Conservation (phyloP, 1,140 invertebrate species). For the Cylas formicarius region DNA sequence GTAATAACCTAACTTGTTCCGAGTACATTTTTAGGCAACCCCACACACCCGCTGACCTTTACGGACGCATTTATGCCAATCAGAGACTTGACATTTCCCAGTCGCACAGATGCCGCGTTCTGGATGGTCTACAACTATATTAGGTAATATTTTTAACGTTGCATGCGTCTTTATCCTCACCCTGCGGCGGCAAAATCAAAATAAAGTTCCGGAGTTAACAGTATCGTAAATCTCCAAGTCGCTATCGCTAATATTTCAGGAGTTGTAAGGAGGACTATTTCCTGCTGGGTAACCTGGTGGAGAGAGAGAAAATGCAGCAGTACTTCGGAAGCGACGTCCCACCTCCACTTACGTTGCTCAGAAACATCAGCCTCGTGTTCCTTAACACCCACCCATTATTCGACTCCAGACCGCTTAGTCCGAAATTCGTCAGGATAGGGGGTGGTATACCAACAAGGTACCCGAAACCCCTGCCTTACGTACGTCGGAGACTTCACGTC, state of each 20-base stretch:
- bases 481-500: slow-evolving; percentile 7
- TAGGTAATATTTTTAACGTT: slow-evolving; percentile 1
- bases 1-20: too few relatives aligned
- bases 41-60: slow-evolving; percentile 3
- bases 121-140: not conserved
- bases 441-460: slow-evolving; percentile 44
- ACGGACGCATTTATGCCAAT: slow-evolving; percentile 9
- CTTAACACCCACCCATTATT: slow-evolving; percentile 44
- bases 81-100: not conserved
- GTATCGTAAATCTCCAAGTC: too few relatives aligned
- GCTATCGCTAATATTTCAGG: too few relatives aligned
- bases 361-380: slow-evolving; percentile 47
- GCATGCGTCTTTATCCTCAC: too few relatives aligned
- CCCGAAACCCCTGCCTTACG: slow-evolving; percentile 38
- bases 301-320: slow-evolving; percentile 35
- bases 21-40: too few relatives aligned
- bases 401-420: slow-evolving; percentile 41
- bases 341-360: slow-evolving; percentile 41
- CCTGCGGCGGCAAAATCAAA: too few relatives aligned
- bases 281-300: slow-evolving; percentile 19
- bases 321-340: slow-evolving; percentile 42
- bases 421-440: slow-evolving; percentile 43
- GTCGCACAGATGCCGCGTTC: not conserved
- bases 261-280: too few relatives aligned
- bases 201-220: too few relatives aligned